Base-by-base conservation (phyloP, 37 sponge, comb jelly and placozoan species). In the Aplysina aerophoba region DNA sequence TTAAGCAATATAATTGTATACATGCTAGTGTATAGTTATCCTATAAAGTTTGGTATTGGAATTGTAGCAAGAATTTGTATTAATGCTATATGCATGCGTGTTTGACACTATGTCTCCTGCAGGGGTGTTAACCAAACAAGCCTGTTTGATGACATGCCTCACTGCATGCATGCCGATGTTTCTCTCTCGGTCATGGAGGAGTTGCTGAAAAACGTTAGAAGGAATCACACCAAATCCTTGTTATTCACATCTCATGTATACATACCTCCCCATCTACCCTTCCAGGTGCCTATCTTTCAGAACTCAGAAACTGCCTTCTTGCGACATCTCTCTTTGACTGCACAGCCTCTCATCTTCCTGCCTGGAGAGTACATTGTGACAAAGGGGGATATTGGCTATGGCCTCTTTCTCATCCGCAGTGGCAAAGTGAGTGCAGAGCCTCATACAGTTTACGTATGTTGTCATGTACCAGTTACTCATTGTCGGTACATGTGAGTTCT, bases 341-440 rank as follows among this genome's bases (percentile, higher is more conserved):
- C 89, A n/a, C 82, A 89, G 66, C 89, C 91, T 21, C 84, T 72
- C 59, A 30, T 89, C 53, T 91, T 83, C 83, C 85, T 89, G 22
- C 87, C 95, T 15, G 87, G 83, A 27, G 89, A 94, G 85, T 89
- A 67, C 79, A 89, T 94, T 40, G 85, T 94, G 38, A 78, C 58
- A 55, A 89, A 88, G 64, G 90, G 95, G 79, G 93, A 92, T 24
- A 55, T 87, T n/a, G 90, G 81, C 2, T 62, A 64, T 55, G 90
- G 87, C 21, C 62, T 92, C 72, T 92, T 66, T 80, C 78, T 92
- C 66, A 81, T 92, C 55, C 82, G 77, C 58, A 83, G 85, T 85
- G 92, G 92, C 55, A 75, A 35, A 21, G 91, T 90, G 59, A 81
- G 81, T 20, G 1, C 31, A 35, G 21, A 15, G 22, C 19, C 19